Conservation (phyloP, 2,113 vertebrate species). For the Shinisaurus crocodilurus region DNA sequence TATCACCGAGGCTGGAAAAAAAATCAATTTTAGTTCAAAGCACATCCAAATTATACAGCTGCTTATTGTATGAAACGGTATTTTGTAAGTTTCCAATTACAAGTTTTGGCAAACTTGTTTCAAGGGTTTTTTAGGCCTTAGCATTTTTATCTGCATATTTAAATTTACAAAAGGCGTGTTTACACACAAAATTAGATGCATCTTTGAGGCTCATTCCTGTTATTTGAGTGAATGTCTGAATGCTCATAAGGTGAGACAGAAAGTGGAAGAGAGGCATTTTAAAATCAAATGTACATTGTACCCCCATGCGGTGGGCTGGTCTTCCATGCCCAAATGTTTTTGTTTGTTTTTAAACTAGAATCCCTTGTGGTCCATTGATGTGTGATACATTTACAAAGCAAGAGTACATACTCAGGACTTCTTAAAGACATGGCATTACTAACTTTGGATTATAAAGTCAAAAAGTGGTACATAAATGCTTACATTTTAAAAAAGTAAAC, state of each 20-base stretch:
- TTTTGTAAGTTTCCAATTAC: slow-evolving; percentile 25
- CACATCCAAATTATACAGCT: neutral
- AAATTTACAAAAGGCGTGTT: neutral
- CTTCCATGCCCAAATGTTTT: neutral
- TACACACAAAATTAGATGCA: neutral
- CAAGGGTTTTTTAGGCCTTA: neutral
- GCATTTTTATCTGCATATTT: neutral
- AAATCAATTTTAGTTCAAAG: neutral
- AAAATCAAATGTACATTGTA: neutral
- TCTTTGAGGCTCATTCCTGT: neutral
- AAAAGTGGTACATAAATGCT: neutral
- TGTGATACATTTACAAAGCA: neutral
- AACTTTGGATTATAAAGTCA: neutral
- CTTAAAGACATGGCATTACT: neutral
- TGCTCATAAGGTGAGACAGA: neutral
- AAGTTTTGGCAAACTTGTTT: neutral
- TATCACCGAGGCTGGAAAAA: neutral
- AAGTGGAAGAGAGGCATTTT: neutral
- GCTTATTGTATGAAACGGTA: neutral
- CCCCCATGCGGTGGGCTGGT: neutral
- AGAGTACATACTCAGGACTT: neutral
- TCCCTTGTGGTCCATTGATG: neutral
- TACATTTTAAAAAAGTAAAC: neutral
- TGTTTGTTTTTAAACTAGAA: neutral
- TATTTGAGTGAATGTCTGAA: neutral